phyloP scores from a whole-genome alignment of 2,888 invertebrate genomes.

The Aethes cnicana region DNA sequence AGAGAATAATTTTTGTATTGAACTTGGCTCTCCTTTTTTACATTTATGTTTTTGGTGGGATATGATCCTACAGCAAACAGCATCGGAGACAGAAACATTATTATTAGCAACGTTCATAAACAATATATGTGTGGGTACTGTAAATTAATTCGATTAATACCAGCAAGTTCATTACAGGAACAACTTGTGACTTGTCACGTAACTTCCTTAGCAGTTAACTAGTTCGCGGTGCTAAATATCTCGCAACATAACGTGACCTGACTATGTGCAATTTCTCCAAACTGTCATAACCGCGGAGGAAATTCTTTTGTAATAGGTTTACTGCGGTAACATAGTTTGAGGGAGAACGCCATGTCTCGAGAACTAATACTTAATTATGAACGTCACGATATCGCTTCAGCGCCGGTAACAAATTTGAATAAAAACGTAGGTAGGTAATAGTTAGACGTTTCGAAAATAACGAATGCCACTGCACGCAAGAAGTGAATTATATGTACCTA shows the following conservation, averaged over 20 bases:
- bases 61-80: no score
- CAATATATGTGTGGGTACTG: slow-evolving; percentile 1
- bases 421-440: neutral
- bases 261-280: slow-evolving; percentile 26
- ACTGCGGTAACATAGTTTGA: slow-evolving; percentile 17
- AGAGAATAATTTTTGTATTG: no score
- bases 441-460: neutral
- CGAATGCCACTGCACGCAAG: neutral
- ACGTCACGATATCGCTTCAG: slow-evolving; percentile 4
- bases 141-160: slow-evolving; percentile 26
- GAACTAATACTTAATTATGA: slow-evolving; percentile 18
- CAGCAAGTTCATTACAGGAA: slow-evolving; percentile 21
- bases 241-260: slow-evolving; percentile 27
- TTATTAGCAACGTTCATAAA: no score
- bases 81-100: no score
- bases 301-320: slow-evolving; percentile 29
- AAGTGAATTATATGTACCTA: neutral
- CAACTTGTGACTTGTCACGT: slow-evolving; percentile 19
- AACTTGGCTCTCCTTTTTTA: no score
- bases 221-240: slow-evolving; percentile 26
- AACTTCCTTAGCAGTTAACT: slow-evolving; percentile 20
- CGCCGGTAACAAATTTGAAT: neutral
- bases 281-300: slow-evolving; percentile 26
- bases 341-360: slow-evolving; percentile 17
- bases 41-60: no score